Evolutionary conservation across 2,888 invertebrate species (phyloP).

Genomic region (Leucophenga maculata): DNA sequence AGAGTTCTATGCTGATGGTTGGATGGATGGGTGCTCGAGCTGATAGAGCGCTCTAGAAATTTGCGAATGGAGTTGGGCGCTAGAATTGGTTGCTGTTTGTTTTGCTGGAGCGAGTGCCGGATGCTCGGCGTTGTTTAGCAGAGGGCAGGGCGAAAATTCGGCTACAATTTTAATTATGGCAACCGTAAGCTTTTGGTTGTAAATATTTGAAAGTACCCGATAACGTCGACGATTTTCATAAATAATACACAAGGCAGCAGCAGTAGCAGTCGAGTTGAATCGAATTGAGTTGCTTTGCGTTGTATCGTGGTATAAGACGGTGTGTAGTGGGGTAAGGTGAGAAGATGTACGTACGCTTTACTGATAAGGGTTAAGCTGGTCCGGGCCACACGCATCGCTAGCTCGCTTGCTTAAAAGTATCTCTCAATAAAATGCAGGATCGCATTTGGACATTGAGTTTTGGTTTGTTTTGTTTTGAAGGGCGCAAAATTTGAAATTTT

Average conservation of each 20-base stretch:
- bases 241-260: slow-evolving; percentile 57
- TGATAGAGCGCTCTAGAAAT: not conserved
- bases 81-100: not conserved
- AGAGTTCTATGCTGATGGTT: slow-evolving; percentile 3
- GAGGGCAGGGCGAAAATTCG: slow-evolving; percentile 58
- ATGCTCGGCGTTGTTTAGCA: not conserved
- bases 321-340: not conserved
- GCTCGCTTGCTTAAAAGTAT: not conserved
- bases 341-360: not conserved
- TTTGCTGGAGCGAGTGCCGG: not conserved
- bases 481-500: no score
- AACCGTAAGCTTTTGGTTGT: slow-evolving; percentile 71
- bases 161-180: slow-evolving; percentile 71
- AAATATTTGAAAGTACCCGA: slow-evolving; percentile 68
- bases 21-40: slow-evolving; percentile 9
- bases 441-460: not conserved
- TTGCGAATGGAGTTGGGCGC: slow-evolving; percentile 15
- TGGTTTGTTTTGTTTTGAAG: not conserved
- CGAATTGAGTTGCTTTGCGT: not conserved
- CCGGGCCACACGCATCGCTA: slow-evolving; percentile 1
- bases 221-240: slow-evolving; percentile 70
- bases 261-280: not conserved
- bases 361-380: slow-evolving; percentile 46
- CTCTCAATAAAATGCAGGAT: no score
- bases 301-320: not conserved